These are phyloP conservation scores for Malaclemys terrapin DNA, from an alignment of 2,113 vertebrate species.

Conservation along the genomic window DNA sequence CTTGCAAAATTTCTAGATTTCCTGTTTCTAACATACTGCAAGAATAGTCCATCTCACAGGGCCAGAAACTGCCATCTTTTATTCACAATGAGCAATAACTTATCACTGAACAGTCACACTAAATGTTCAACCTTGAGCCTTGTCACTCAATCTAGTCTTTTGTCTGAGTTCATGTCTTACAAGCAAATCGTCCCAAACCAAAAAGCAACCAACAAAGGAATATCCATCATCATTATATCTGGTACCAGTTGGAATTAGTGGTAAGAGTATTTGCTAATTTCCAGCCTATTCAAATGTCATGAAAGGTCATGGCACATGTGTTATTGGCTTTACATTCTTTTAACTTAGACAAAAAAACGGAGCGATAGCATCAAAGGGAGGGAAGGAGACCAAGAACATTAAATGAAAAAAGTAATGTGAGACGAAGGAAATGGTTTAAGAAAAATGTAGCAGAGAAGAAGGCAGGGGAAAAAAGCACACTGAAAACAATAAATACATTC, in stretches of 20 bases:
- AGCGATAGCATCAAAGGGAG: not conserved
- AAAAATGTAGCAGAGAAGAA: not conserved
- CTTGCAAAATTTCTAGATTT: slow-evolving; percentile 18
- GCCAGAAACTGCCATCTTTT: not conserved
- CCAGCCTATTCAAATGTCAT: not conserved
- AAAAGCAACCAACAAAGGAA: not conserved
- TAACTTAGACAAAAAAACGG: not conserved
- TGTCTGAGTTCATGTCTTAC: not conserved
- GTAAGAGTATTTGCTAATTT: not conserved
- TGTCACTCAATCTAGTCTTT: not conserved
- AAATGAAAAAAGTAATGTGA: fast-evolving
- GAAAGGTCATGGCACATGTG: not conserved
- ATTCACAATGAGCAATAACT: not conserved
- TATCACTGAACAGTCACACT: not conserved
- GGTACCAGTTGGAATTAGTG: not conserved
- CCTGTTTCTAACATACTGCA: not conserved
- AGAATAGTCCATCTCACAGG: not conserved
- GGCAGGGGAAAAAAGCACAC: not conserved
- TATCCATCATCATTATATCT: not conserved
- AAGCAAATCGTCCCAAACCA: not conserved
- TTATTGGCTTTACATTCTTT: not conserved
- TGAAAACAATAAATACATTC: not conserved
- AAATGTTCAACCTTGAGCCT: not conserved
- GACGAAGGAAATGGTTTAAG: not conserved
- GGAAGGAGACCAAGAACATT: not conserved